Evolutionary conservation across 1,140 invertebrate species (phyloP).

Genomic region (Xylocopa sonorina): DNA sequence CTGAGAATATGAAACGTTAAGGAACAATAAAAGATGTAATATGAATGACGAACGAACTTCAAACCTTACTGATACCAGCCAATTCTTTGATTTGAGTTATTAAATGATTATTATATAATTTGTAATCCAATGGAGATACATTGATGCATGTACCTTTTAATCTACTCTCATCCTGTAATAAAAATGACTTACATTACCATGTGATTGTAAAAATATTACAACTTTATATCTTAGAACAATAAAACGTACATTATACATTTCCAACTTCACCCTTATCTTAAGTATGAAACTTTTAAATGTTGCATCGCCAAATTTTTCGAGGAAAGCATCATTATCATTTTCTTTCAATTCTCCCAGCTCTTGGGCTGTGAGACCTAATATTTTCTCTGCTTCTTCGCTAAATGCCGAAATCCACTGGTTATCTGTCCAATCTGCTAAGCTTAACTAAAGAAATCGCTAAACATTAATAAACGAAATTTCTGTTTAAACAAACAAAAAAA

Average conservation of each 20-base stretch:
- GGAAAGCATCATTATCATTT: constrained; percentile 84
- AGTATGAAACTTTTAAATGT: constrained; percentile 92
- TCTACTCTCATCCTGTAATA: constrained; percentile 90
- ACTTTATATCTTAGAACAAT: background rate
- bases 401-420: constrained; percentile 95
- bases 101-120: constrained; percentile 88
- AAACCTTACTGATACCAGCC: constrained; percentile 80
- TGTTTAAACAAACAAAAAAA: background rate
- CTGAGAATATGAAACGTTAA: background rate
- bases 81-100: constrained; percentile 85
- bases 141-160: constrained; percentile 88
- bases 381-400: constrained; percentile 91
- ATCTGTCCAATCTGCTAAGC: constrained; percentile 91
- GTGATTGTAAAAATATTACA: no score
- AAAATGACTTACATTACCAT: constrained; percentile 56
- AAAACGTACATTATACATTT: constrained; percentile 91
- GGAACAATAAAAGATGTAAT: background rate
- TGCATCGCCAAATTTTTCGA: constrained; percentile 86
- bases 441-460: constrained; percentile 82
- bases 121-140: constrained; percentile 88
- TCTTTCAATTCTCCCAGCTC: constrained; percentile 89
- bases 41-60: background rate
- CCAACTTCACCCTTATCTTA: constrained; percentile 92
- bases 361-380: constrained; percentile 90
- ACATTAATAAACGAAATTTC: background rate